Base-by-base conservation (phyloP, 2,888 invertebrate species). In the Chalcosyrphus nemorum region DNA sequence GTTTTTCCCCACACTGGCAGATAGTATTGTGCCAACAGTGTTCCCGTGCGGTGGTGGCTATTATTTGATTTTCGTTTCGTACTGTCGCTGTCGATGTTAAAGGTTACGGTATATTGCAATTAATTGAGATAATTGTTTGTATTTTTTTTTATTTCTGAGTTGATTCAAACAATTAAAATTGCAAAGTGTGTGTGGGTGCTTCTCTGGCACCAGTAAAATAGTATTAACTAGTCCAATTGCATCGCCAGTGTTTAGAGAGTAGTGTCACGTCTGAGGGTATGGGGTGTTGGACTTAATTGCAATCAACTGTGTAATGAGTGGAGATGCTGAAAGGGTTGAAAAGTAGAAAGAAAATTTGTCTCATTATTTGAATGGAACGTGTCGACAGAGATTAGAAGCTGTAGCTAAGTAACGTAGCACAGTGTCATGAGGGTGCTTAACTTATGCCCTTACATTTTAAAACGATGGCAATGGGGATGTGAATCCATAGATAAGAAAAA, bases 171-270 rank as follows among this genome's bases (percentile, higher is more conserved):
- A 63, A 47, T 0, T 19, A 45, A 32, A 45, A 32, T 13, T 13
- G 41, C n/a, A 38, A 41, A 65, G 27, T 54, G 54, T 54, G 17
- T 38, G 66, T 29, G 17, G n/a, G n/a, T n/a, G n/a, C n/a, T n/a
- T 7, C 13, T 24, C 24, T 4, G n/a, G 11, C 41, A 27, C 9
- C 7, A 47, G 7, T 17, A 21, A 52, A 24, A 17, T 54, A 35
- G 70, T 21, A 45, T 63, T 57, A 50, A 72, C 72, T 65, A 72
- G 57, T 78, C 57, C 72, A 71, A 57, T 65, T 29, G 57, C 56
- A 65, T 50, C 71, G 65, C 72, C 56, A 47, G 38, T 70, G 61
- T 13, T 66, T 32, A 6, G 43, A 7, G 45, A 41, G 2, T 59
- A 29, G 27, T 21, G 61, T 47, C 54, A 77, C 15, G 54, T 29